phyloP scores from a whole-genome alignment of 2,888 invertebrate genomes.

The Diplazon laetatorius region DNA sequence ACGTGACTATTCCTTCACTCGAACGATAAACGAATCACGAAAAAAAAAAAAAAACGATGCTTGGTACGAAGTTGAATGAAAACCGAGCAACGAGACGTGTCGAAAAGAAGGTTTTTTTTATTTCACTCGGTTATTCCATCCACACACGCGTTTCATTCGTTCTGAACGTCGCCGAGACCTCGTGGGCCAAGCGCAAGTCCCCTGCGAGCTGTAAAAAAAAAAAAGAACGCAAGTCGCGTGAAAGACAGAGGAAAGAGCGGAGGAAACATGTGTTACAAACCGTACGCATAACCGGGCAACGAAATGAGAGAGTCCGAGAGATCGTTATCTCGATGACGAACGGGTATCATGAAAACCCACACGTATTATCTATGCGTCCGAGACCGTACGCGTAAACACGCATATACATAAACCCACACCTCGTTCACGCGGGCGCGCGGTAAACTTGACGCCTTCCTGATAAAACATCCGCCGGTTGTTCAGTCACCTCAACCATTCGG shows the following conservation, averaged over 20 bases:
- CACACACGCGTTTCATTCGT: conserved; percentile 31
- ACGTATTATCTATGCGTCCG: conserved; percentile 37
- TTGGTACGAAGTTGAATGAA: not conserved
- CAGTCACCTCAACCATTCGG: not conserved
- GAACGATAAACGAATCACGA: not conserved
- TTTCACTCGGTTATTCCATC: conserved; percentile 37
- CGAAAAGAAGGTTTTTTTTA: conserved; percentile 39
- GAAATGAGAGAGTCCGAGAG: conserved; percentile 64
- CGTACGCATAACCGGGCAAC: conserved; percentile 18
- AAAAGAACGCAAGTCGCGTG: no score
- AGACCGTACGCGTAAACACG: conserved; percentile 1
- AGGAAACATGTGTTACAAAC: conserved; percentile 6
- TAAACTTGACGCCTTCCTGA: conserved; percentile 14
- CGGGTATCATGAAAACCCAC: conserved; percentile 64
- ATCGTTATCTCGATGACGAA: conserved; percentile 68
- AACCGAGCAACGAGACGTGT: conserved; percentile 39
- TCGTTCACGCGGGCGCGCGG: conserved; percentile 1
- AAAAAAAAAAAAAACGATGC: conserved; percentile 13
- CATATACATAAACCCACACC: conserved; percentile 1
- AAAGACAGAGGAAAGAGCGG: no score
- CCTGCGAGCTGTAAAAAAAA: no score
- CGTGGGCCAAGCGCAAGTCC: no score
- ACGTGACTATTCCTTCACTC: no score
- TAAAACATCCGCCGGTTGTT: not conserved
- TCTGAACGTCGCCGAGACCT: not conserved